phyloP scores from a whole-genome alignment of 2,113 vertebrate genomes.

The Pardalotus punctatus region DNA sequence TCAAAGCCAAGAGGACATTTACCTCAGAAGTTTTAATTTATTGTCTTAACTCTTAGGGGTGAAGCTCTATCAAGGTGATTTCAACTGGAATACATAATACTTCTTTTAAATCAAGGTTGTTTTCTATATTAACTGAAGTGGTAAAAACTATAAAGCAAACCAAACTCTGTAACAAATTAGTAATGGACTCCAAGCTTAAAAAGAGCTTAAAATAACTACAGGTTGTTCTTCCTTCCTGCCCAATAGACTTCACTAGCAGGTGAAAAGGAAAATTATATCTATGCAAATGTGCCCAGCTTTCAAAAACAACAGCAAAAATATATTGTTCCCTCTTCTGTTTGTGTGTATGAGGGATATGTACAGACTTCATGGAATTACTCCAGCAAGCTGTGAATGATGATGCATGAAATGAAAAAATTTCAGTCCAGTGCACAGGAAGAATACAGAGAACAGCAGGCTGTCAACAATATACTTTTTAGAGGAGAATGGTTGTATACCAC shows the following conservation, averaged over 20 bases:
- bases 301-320: neutral
- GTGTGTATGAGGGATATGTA: constrained; percentile 28
- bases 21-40: neutral
- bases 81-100: neutral
- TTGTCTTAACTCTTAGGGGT: neutral
- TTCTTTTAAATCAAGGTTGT: neutral
- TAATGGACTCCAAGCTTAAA: neutral
- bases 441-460: constrained; percentile 13
- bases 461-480: neutral
- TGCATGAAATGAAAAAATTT: constrained; percentile 62
- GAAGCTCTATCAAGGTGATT: neutral
- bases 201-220: neutral
- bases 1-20: neutral
- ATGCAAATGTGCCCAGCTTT: neutral
- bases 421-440: constrained; percentile 34
- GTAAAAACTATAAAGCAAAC: neutral
- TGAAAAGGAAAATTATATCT: neutral
- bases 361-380: constrained; percentile 37
- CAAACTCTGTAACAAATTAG: neutral
- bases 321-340: neutral
- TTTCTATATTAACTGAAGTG: neutral
- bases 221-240: neutral
- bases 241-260: neutral
- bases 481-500: neutral
- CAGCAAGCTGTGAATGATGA: constrained; percentile 51